Conservation (phyloP, 2,888 invertebrate genomes). For the Caenorhabditis drosophilae region DNA sequence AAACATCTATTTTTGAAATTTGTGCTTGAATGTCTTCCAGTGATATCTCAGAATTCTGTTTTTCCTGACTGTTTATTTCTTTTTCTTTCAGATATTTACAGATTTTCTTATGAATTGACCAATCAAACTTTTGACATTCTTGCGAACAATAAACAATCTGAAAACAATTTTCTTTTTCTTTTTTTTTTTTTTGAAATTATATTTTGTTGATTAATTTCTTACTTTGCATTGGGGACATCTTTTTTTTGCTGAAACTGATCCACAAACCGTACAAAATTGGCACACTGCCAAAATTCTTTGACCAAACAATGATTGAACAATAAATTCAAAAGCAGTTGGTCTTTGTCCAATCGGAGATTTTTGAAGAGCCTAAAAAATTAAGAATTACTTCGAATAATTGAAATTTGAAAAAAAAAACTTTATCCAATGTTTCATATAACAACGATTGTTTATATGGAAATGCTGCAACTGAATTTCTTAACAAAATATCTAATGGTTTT, state of each 20-base stretch:
- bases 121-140: constrained; percentile 87
- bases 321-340: constrained; percentile 58
- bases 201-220: constrained; percentile 72
- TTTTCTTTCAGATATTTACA: constrained; percentile 37
- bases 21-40: constrained; percentile 38
- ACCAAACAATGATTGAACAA: constrained; percentile 66
- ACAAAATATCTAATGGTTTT: constrained; percentile 75
- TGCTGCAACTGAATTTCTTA: constrained; percentile 85
- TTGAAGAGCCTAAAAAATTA: constrained; percentile 37
- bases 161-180: constrained; percentile 10
- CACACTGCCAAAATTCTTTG: constrained; percentile 70
- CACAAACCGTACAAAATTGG: constrained; percentile 82
- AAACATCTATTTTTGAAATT: constrained; percentile 31
- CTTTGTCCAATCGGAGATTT: constrained; percentile 47
- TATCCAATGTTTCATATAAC: constrained; percentile 80
- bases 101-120: constrained; percentile 72
- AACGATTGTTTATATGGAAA: constrained; percentile 90
- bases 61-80: not conserved
- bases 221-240: constrained; percentile 91
- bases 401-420: constrained; percentile 18
- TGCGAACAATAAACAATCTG: constrained; percentile 88
- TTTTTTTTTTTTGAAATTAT: not conserved
- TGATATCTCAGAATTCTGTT: constrained; percentile 10
- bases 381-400: not conserved
- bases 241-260: constrained; percentile 86